phyloP scores from a whole-genome alignment of 2,888 invertebrate species.

The Zygaena filipendulae region DNA sequence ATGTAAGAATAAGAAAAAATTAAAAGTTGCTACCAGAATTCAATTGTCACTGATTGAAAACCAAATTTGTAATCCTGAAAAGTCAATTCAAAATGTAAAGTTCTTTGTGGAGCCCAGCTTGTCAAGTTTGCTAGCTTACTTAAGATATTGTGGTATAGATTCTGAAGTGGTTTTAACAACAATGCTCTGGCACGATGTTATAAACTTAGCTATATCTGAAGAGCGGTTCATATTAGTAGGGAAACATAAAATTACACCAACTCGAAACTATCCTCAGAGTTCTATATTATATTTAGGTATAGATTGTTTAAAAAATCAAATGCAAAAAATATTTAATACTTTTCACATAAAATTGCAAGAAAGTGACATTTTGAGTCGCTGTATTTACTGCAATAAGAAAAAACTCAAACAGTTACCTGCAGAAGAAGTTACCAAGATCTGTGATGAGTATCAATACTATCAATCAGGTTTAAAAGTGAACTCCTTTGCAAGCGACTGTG shows the following conservation, averaged over 20 bases:
- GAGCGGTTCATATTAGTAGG: slow-evolving; percentile 37
- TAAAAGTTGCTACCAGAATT: slow-evolving; percentile 32
- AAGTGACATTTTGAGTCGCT: slow-evolving; percentile 76
- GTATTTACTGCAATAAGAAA: slow-evolving; percentile 70
- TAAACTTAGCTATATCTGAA: slow-evolving; percentile 46
- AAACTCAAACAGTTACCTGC: slow-evolving; percentile 30
- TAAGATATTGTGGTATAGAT: slow-evolving; percentile 67
- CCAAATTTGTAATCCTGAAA: slow-evolving; percentile 23
- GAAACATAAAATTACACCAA: slow-evolving; percentile 63
- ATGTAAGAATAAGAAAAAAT: slow-evolving; percentile 46
- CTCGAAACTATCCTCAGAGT: slow-evolving; percentile 59
- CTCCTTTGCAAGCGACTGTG: no score
- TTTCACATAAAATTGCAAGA: slow-evolving; percentile 73
- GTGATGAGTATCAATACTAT: slow-evolving; percentile 26
- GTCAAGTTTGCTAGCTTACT: slow-evolving; percentile 35
- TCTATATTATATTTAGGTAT: slow-evolving; percentile 67
- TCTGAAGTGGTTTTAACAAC: slow-evolving; percentile 71
- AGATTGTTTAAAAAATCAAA: slow-evolving; percentile 69
- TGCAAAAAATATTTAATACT: slow-evolving; percentile 72
- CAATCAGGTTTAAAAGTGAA: no score
- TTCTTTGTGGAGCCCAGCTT: slow-evolving; percentile 41
- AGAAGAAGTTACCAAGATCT: slow-evolving; percentile 35
- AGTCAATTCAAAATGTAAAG: slow-evolving; percentile 29
- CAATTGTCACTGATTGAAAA: slow-evolving; percentile 16
- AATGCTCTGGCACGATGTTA: slow-evolving; percentile 49